phyloP scores from a whole-genome alignment of 2,888 invertebrate species.

The Sclerodermus sp. region DNA sequence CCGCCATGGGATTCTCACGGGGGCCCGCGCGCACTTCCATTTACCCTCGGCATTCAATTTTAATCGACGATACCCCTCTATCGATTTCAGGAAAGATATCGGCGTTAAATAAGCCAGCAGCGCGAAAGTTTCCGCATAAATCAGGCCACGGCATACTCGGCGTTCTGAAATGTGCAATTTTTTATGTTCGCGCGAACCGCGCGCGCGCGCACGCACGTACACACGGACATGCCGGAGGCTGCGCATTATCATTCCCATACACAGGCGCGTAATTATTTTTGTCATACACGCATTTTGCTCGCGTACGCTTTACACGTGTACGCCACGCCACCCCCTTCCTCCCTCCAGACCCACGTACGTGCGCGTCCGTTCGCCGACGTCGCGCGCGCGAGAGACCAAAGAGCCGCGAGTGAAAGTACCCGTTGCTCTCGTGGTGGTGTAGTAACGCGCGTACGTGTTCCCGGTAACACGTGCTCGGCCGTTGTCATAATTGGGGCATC shows the following conservation, averaged over 20 bases:
- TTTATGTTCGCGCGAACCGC: neutral
- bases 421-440: conserved; percentile 1
- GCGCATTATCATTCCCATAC: too few relatives aligned
- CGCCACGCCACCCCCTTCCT: too few relatives aligned
- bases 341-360: neutral
- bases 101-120: neutral
- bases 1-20: too few relatives aligned
- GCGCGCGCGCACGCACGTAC: neutral
- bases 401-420: conserved; percentile 34
- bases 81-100: neutral
- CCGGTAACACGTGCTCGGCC: conserved; percentile 21
- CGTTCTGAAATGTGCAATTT: too few relatives aligned
- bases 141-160: neutral
- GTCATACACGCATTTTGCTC: neutral
- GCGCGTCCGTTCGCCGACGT: too few relatives aligned
- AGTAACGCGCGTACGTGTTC: conserved; percentile 14
- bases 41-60: neutral
- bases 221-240: neutral
- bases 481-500: conserved; percentile 32
- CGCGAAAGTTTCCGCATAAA: conserved; percentile 4
- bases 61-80: too few relatives aligned
- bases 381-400: conserved; percentile 6
- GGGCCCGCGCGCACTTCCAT: neutral
- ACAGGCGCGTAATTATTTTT: too few relatives aligned
- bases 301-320: neutral